phyloP scores from a whole-genome alignment of 2,888 invertebrate genomes.

The Meteorus colon region DNA sequence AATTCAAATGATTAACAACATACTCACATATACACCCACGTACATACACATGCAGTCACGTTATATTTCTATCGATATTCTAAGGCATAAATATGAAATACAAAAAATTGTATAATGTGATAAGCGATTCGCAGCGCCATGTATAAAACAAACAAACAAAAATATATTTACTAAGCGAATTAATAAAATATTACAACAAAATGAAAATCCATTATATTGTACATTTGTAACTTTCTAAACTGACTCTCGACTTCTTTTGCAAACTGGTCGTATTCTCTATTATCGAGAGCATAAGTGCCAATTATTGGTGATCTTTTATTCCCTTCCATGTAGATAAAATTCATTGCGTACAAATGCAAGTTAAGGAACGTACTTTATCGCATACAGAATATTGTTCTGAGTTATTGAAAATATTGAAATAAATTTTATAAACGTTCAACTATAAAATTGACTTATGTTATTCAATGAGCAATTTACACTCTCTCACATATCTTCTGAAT shows the following conservation, averaged over 20 bases:
- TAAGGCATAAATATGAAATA: not conserved
- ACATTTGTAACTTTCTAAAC: not conserved
- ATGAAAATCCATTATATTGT: not conserved
- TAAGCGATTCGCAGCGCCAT: slow-evolving; percentile 62
- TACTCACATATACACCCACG: not conserved
- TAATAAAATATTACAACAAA: slow-evolving; percentile 21
- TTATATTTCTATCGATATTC: slow-evolving; percentile 32
- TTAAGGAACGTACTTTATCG: no score
- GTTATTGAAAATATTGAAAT: no score
- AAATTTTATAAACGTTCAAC: no score
- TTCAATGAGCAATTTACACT: no score
- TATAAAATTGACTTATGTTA: no score
- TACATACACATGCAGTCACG: slow-evolving; percentile 15
- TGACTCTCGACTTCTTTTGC: not conserved
- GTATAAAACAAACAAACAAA: slow-evolving; percentile 56
- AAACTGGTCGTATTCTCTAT: no score
- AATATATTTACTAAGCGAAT: slow-evolving; percentile 37
- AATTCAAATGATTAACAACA: not conserved
- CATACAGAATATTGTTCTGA: no score
- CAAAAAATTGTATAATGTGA: slow-evolving; percentile 61
- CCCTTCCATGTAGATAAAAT: no score
- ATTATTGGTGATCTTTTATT: no score
- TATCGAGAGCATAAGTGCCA: no score
- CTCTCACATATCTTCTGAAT: no score
- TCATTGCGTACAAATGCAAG: no score